Evolutionary conservation across 2,113 vertebrate species (phyloP), one percentile per base, ranked within the genome.

Genomic region (Colaptes auratus): DNA sequence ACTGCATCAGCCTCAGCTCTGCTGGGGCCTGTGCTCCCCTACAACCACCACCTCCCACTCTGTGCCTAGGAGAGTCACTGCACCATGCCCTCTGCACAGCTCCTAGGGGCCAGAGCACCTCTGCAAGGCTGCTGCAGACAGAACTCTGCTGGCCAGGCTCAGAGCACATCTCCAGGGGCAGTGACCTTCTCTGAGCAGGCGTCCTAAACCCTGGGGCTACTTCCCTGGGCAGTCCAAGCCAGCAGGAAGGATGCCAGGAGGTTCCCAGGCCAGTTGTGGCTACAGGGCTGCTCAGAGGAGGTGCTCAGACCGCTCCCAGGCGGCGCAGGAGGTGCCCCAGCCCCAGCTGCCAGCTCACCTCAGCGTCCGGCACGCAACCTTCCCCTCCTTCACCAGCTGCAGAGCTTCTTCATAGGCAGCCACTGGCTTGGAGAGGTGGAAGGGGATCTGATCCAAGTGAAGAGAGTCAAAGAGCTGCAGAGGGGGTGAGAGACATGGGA

Each of bases 351-450:
- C 33, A 55, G 66, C 18, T 98, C 97, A 99, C 99, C 99, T 98
- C 84, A 98, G 95, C 0, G 98, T 98, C 90, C 99, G 97, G 94
- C 98, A 99, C 0, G 93, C 72, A 8, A 99, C 98, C 35, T 95
- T 97, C 24, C 97, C 98, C 31, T 98, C 98, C 50, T 96, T 98
- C 64, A 98, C 99, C 63, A 98, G 87, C 92, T 95, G 96, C 94
- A 99, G 90, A 33, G 99, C 99, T 92, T 99, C 99, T 91, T 99
- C 98, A 0, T 99, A 99, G 4, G 99, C 98, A 2, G 98, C 99
- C 1, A 98, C 98, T 0, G 98, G 98, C 90, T 97, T 99, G 15
- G 98, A 98, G 4, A 98, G 98, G 60, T 98, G 98, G 96, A 98
- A 97, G 1, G 97, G 96, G 3, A 97, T 98, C 28, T 97, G 97